Conservation (phyloP, 2,888 invertebrate species). For the Asteroscopus sphinx region DNA sequence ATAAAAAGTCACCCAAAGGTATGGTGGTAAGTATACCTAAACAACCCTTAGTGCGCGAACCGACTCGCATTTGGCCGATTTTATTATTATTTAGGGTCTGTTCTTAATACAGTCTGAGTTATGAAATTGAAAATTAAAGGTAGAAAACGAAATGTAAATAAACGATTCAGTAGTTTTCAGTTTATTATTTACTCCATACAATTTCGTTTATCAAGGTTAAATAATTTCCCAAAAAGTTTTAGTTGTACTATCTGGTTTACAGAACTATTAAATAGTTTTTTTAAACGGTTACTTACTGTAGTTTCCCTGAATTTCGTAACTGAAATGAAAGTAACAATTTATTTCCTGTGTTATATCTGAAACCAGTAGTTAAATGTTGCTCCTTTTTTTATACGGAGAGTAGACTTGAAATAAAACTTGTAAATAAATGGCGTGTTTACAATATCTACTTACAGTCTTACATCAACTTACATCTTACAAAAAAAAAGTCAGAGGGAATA, state of each 20-base stretch:
- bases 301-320: constrained; percentile 19
- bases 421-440: constrained; percentile 18
- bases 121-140: too few species aligned
- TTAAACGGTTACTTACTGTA: constrained; percentile 24
- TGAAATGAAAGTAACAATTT: constrained; percentile 25
- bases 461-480: too few species aligned
- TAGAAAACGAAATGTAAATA: too few species aligned
- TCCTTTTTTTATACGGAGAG: background rate
- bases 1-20: too few species aligned
- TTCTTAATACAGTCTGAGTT: too few species aligned
- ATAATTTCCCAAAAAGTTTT: constrained; percentile 16
- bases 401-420: constrained; percentile 6
- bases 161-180: too few species aligned
- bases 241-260: constrained; percentile 20
- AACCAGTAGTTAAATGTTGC: constrained; percentile 1
- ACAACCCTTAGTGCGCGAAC: too few species aligned
- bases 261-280: constrained; percentile 32
- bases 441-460: too few species aligned
- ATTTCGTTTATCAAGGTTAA: constrained; percentile 16
- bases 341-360: constrained; percentile 28
- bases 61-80: too few species aligned
- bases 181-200: background rate
- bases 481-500: too few species aligned
- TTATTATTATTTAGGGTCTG: too few species aligned
- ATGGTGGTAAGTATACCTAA: too few species aligned